Conservation (phyloP, 2,113 vertebrate genomes). For the Collichthys lucidus region DNA sequence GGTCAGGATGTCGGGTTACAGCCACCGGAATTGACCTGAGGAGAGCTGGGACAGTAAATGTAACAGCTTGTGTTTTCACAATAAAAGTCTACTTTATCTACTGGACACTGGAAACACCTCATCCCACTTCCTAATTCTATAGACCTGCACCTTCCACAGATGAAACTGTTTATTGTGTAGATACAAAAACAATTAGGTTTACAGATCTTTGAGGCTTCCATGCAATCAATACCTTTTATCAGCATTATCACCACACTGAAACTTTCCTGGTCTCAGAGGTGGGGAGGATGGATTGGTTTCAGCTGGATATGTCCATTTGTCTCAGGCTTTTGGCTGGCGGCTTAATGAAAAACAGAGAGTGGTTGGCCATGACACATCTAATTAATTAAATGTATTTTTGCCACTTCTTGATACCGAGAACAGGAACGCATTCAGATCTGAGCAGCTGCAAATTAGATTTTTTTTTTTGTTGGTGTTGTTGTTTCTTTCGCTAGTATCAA, state of each 20-base stretch:
- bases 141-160: slow-evolving; percentile 13
- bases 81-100: neutral
- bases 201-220: slow-evolving; percentile 11
- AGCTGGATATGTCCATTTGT: slow-evolving; percentile 27
- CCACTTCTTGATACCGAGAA: slow-evolving; percentile 26
- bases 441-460: slow-evolving; percentile 24
- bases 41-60: too few relatives aligned
- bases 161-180: neutral
- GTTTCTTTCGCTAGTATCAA: slow-evolving; percentile 41
- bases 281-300: slow-evolving; percentile 25
- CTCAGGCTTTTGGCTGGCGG: slow-evolving; percentile 20
- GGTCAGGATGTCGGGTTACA: too few relatives aligned
- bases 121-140: too few relatives aligned
- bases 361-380: slow-evolving; percentile 9
- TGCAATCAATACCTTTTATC: slow-evolving; percentile 40
- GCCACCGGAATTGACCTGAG: too few relatives aligned
- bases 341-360: slow-evolving; percentile 37
- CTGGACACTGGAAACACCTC: neutral
- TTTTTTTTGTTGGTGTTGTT: neutral
- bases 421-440: slow-evolving; percentile 9
- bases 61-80: too few relatives aligned
- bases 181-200: slow-evolving; percentile 6
- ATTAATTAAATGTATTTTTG: slow-evolving; percentile 56
- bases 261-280: neutral
- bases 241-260: slow-evolving; percentile 23